Conservation (phyloP, 2,888 invertebrate species). For the Mantis religiosa region DNA sequence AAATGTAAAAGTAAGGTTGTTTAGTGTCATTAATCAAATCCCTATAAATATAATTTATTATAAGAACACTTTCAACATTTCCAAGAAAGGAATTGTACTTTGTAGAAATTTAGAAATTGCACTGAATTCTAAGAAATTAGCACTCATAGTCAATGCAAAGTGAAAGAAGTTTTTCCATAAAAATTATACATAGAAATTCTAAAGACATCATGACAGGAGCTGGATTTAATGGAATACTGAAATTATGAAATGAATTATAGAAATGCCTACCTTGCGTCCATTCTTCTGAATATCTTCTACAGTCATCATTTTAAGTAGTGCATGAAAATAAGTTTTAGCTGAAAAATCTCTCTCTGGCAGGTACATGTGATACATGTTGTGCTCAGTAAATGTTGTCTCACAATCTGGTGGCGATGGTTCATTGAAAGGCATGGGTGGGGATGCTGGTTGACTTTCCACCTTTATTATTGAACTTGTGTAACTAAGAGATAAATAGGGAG, state of each 20-base stretch:
- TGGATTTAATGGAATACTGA: slow-evolving; percentile 6
- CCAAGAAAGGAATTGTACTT: too few relatives aligned
- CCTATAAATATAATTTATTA: too few relatives aligned
- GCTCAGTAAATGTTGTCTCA: slow-evolving; percentile 42
- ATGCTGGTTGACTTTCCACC: slow-evolving; percentile 47
- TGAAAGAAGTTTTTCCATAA: too few relatives aligned
- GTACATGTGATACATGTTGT: slow-evolving; percentile 60
- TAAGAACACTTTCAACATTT: too few relatives aligned
- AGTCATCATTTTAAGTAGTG: slow-evolving; percentile 59
- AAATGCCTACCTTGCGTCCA: slow-evolving; percentile 50
- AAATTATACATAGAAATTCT: not conserved
- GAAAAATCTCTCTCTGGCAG: slow-evolving; percentile 55
- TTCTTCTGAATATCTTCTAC: slow-evolving; percentile 50
- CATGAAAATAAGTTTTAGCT: slow-evolving; percentile 55
- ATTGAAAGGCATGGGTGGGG: slow-evolving; percentile 44
- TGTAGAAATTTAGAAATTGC: too few relatives aligned
- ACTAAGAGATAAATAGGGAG: slow-evolving; percentile 55
- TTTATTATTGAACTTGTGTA: slow-evolving; percentile 46
- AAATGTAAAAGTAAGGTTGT: too few relatives aligned
- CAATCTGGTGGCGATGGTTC: slow-evolving; percentile 35
- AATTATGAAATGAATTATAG: not conserved
- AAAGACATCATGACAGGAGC: not conserved
- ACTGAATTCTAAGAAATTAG: too few relatives aligned
- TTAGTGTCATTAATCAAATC: too few relatives aligned
- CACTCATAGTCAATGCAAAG: too few relatives aligned